A percentile compares a stretch with the other conserved stretches of the same genome.
Evolutionary conservation across 2,888 invertebrate genomes (phyloP).

Genomic region (Tenthredo distinguenda): DNA sequence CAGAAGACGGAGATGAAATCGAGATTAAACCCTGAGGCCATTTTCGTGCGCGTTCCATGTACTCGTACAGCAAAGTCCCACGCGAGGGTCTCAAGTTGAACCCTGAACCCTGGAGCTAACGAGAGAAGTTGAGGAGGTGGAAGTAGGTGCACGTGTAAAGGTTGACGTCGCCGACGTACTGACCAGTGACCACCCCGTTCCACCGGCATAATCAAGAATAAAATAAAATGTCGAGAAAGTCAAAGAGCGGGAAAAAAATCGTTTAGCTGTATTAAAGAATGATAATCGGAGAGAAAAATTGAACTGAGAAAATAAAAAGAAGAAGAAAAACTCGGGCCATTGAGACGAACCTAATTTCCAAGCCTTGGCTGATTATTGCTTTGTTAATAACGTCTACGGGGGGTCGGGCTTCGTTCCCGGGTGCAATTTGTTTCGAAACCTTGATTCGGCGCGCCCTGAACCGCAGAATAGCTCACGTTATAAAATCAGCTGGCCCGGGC

Average conservation of each 20-base stretch:
- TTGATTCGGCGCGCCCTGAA: conserved; percentile 15
- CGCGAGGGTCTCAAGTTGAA: conserved; percentile 56
- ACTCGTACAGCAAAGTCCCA: conserved; percentile 58
- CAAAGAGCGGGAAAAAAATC: neutral
- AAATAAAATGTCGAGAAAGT: neutral
- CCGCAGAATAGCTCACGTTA: conserved; percentile 12
- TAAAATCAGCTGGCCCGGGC: conserved; percentile 1
- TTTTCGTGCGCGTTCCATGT: conserved; percentile 37
- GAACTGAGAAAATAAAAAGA: neutral
- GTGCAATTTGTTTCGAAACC: conserved; percentile 32
- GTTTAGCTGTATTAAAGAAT: neutral
- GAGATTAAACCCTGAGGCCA: conserved; percentile 15
- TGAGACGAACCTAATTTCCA: neutral
- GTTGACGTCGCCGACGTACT: neutral
- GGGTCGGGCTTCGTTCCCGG: conserved; percentile 18
- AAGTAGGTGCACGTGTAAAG: neutral
- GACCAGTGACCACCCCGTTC: neutral
- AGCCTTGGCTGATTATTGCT: neutral
- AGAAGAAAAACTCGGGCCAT: too few relatives aligned
- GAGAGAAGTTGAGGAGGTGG: conserved; percentile 53
- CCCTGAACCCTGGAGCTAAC: conserved; percentile 59
- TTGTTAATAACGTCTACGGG: conserved; percentile 30
- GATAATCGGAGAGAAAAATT: neutral
- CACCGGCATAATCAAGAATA: neutral
- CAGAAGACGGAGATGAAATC: conserved; percentile 8